A percentile compares a stretch with the other conserved stretches of the same genome.
These are phyloP conservation scores for Prenolepis imparis DNA, from an alignment of 2,888 invertebrate species.

Conservation along the genomic window DNA sequence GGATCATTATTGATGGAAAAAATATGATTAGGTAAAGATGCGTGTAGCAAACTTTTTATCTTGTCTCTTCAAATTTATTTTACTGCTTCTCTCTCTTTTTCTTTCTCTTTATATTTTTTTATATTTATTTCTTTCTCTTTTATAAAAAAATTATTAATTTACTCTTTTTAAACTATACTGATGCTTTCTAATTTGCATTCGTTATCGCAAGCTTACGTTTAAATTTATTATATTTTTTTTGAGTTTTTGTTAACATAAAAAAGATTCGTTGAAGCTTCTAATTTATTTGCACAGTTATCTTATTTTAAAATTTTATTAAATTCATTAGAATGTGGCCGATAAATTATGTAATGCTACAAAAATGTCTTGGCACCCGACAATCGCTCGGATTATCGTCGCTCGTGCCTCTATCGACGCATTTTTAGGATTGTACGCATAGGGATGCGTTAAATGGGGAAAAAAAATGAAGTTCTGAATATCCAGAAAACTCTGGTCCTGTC, in stretches of 20 bases:
- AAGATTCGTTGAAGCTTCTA: constrained; percentile 5
- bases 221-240: constrained; percentile 5
- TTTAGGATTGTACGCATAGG: constrained; percentile 41
- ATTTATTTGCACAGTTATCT: neutral
- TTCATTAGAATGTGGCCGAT: neutral
- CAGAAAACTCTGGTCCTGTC: neutral
- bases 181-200: neutral
- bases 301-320: constrained; percentile 13
- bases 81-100: neutral
- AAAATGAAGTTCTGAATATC: neutral
- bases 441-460: constrained; percentile 44
- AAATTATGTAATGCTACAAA: neutral
- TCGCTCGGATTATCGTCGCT: neutral
- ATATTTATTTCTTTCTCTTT: neutral
- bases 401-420: constrained; percentile 15
- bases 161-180: neutral
- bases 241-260: neutral
- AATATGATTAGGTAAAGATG: constrained; percentile 3
- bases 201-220: neutral
- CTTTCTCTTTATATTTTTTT: constrained; percentile 17
- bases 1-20: neutral
- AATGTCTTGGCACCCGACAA: neutral
- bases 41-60: neutral
- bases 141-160: neutral
- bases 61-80: neutral